Evolutionary conservation across 2,888 invertebrate genomes (phyloP).

Genomic region (Lissocephala sabroskyi): DNA sequence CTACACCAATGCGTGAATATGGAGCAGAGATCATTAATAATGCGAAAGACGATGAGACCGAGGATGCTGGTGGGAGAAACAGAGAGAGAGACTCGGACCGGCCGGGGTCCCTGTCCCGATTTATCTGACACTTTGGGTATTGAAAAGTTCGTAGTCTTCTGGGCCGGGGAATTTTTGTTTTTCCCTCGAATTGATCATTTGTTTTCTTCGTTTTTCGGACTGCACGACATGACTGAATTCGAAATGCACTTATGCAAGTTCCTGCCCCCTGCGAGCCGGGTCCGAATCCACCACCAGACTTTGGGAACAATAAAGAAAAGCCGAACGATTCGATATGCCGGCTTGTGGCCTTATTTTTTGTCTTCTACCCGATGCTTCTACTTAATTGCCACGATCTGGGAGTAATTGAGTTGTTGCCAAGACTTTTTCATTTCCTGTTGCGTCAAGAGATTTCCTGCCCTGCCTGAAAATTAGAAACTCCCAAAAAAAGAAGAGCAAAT

Average conservation of each 20-base stretch:
- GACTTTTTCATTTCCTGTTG: too few relatives aligned
- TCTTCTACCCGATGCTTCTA: constrained; percentile 9
- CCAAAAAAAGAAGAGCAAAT: too few relatives aligned
- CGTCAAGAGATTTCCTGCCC: too few relatives aligned
- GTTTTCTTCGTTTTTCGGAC: constrained; percentile 22
- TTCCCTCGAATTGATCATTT: constrained; percentile 47
- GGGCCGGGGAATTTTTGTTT: constrained; percentile 54
- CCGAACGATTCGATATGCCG: constrained; percentile 44
- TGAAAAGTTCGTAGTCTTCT: constrained; percentile 55
- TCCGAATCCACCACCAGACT: too few relatives aligned
- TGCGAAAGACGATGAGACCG: constrained; percentile 33
- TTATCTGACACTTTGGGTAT: constrained; percentile 53
- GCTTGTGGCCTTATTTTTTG: constrained; percentile 7
- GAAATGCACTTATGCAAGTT: constrained; percentile 23
- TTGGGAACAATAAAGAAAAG: constrained; percentile 20
- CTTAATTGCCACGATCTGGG: constrained; percentile 20
- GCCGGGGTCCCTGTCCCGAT: constrained; percentile 32
- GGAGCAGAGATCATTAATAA: constrained; percentile 72
- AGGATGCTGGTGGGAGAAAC: neutral
- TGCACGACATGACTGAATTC: constrained; percentile 32
- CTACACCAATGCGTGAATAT: constrained; percentile 69
- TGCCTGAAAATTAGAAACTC: too few relatives aligned
- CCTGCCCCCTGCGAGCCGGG: neutral
- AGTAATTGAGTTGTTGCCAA: constrained; percentile 44
- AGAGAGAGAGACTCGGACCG: constrained; percentile 10